phyloP scores from a whole-genome alignment of 2,113 vertebrate genomes.

The Entomyzon cyanotis region DNA sequence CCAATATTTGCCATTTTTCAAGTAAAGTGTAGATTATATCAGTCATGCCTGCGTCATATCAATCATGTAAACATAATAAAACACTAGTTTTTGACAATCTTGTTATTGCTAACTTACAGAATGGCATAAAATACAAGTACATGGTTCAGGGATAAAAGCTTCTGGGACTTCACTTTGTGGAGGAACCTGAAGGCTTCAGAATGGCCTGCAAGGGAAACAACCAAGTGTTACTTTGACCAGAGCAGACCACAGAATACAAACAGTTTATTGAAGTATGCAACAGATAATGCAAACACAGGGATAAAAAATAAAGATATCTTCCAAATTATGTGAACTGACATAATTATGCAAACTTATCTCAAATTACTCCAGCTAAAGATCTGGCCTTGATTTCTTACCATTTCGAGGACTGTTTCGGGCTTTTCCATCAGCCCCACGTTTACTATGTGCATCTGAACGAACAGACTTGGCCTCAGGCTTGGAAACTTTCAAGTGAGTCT shows the following conservation, averaged over 20 bases:
- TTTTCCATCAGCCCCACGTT: slow-evolving; percentile 72
- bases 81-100: neutral
- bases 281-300: neutral
- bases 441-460: slow-evolving; percentile 71
- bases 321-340: neutral
- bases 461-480: slow-evolving; percentile 75
- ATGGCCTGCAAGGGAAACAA: slow-evolving; percentile 58
- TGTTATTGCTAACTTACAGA: slow-evolving; percentile 79
- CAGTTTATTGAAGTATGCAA: neutral
- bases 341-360: neutral
- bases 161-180: slow-evolving; percentile 69
- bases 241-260: neutral
- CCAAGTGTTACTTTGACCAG: neutral
- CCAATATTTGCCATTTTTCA: neutral
- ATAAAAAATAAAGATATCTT: neutral
- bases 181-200: slow-evolving; percentile 56
- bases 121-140: slow-evolving; percentile 86
- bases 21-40: neutral
- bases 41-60: neutral
- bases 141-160: slow-evolving; percentile 77
- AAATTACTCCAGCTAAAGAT: neutral
- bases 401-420: slow-evolving; percentile 60
- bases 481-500: slow-evolving; percentile 77
- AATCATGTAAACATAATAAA: neutral
- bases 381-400: slow-evolving; percentile 63